Evolutionary conservation across 2,797 vertebrate genomes (phyloP).

Genomic region (Alfaro cultratus): DNA sequence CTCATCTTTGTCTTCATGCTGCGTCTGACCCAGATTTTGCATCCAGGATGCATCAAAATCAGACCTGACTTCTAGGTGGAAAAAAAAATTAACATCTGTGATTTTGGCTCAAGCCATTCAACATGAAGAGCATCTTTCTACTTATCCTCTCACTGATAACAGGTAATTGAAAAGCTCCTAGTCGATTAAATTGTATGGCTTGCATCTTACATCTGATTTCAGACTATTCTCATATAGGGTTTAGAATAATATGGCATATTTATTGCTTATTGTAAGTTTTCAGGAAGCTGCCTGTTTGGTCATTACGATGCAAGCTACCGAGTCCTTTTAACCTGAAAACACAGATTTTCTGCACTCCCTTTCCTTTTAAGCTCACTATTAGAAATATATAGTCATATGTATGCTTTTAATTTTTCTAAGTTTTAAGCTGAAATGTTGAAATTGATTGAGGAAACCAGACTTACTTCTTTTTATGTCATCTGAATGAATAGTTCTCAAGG

Average conservation of each 20-base stretch:
- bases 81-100: not conserved
- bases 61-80: not conserved
- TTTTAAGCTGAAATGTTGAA: not conserved
- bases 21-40: not conserved
- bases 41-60: not conserved
- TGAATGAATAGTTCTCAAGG: not conserved
- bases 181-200: not conserved
- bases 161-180: not conserved
- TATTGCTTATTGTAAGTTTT: not conserved
- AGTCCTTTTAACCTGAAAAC: not conserved
- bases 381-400: not conserved
- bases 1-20: not conserved
- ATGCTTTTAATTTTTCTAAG: not conserved
- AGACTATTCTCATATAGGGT: not conserved
- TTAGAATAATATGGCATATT: not conserved
- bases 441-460: not conserved
- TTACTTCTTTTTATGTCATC: not conserved
- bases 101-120: not conserved
- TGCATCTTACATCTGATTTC: not conserved
- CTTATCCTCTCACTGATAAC: not conserved
- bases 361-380: not conserved
- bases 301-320: not conserved
- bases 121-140: not conserved
- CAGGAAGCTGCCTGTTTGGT: not conserved
- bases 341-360: not conserved